Evolutionary conservation across 2,888 invertebrate genomes (phyloP).

Genomic region (Trachelus stipa): DNA sequence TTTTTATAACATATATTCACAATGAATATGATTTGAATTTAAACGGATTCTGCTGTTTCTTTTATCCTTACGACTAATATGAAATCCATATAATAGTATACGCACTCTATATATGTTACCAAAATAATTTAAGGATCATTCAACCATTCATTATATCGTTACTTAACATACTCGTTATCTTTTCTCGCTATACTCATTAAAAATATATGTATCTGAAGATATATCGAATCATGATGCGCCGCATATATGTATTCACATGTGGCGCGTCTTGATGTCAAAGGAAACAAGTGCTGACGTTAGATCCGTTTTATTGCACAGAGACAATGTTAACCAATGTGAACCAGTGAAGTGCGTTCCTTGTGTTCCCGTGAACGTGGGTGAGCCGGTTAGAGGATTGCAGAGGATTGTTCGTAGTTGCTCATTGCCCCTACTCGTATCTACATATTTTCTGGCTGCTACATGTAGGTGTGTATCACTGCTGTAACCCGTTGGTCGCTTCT

Average conservation of each 20-base stretch:
- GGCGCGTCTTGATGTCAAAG: too few relatives aligned
- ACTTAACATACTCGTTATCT: neutral
- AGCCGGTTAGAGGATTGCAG: too few relatives aligned
- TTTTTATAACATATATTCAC: constrained; percentile 23
- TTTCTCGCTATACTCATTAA: neutral
- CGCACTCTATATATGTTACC: neutral
- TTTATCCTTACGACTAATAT: constrained; percentile 11
- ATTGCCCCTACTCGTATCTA: too few relatives aligned
- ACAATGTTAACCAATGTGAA: too few relatives aligned
- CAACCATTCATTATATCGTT: neutral
- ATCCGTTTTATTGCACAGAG: too few relatives aligned
- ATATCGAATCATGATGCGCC: neutral
- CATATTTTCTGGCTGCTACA: too few relatives aligned
- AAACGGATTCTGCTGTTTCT: constrained; percentile 23
- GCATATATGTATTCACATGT: neutral
- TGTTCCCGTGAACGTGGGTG: too few relatives aligned
- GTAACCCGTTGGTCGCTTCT: too few relatives aligned
- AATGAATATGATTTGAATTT: constrained; percentile 31
- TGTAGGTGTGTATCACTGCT: too few relatives aligned
- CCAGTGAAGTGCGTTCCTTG: too few relatives aligned
- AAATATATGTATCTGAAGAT: neutral
- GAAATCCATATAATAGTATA: neutral
- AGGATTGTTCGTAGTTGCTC: too few relatives aligned
- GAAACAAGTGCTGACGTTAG: too few relatives aligned
- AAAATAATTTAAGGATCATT: neutral